Evolutionary conservation across 2,113 vertebrate species (phyloP).

Genomic region (Pogona vitticeps): DNA sequence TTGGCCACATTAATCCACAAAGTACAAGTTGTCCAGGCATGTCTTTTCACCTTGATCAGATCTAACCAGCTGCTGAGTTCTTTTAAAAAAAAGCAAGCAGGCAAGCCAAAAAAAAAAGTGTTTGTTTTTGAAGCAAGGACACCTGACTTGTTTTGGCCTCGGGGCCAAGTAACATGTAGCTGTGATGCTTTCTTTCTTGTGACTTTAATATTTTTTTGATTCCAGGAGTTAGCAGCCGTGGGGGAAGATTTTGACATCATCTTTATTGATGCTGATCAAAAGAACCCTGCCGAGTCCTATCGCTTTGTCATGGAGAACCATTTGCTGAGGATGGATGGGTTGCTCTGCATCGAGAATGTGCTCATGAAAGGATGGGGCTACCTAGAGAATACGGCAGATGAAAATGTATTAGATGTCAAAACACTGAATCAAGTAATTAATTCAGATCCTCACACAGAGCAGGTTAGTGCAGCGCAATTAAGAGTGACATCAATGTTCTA

Average conservation of each 20-base stretch:
- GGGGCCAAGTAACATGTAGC: conserved; percentile 15
- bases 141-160: conserved; percentile 28
- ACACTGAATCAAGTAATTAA: conserved; percentile 80
- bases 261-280: conserved; percentile 86
- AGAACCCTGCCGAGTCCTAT: conserved; percentile 83
- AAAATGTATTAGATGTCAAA: conserved; percentile 78
- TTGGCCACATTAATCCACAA: neutral
- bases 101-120: neutral
- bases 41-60: neutral
- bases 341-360: conserved; percentile 81
- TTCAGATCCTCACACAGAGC: conserved; percentile 75
- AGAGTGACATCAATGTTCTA: neutral
- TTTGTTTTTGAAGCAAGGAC: conserved; percentile 17
- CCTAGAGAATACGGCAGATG: conserved; percentile 75
- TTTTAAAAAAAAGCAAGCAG: conserved; percentile 5
- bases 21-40: neutral
- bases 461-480: conserved; percentile 71
- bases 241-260: conserved; percentile 81
- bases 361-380: conserved; percentile 84
- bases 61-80: neutral
- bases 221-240: conserved; percentile 75
- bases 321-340: conserved; percentile 77
- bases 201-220: conserved; percentile 32
- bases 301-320: conserved; percentile 82
- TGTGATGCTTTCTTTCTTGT: conserved; percentile 54